Evolutionary conservation across 2,113 vertebrate genomes (phyloP).

Genomic region (Coturnix japonica): DNA sequence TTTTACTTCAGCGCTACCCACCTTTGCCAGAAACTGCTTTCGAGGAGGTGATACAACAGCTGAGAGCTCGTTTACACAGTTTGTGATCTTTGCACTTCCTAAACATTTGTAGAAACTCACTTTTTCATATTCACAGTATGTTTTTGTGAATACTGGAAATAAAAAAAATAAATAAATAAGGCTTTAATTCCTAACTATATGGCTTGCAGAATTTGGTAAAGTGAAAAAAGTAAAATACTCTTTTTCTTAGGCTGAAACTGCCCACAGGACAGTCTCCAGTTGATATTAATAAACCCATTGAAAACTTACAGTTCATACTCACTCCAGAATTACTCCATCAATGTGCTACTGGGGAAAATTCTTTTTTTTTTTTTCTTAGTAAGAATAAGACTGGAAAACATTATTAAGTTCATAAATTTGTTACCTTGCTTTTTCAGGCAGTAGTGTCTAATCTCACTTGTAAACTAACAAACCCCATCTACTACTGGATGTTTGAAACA

Average conservation of each 20-base stretch:
- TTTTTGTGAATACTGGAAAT: background rate
- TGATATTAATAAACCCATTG: background rate
- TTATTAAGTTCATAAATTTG: background rate
- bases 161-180: background rate
- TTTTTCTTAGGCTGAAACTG: background rate
- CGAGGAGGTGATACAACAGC: fast-evolving
- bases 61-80: background rate
- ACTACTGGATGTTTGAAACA: background rate
- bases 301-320: background rate
- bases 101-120: fast-evolving
- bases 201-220: background rate
- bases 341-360: background rate
- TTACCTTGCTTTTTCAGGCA: background rate
- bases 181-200: background rate
- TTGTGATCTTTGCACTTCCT: background rate
- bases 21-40: background rate
- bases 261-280: background rate
- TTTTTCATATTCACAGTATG: fast-evolving
- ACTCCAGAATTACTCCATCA: background rate
- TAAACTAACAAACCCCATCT: background rate
- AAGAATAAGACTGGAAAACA: background rate
- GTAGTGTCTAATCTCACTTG: background rate
- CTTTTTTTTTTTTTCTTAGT: background rate
- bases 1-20: background rate
- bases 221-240: background rate